A percentile compares a stretch with the other conserved stretches of the same genome.
Evolutionary conservation across 2,797 vertebrate genomes (phyloP).

Genomic region (Poeciliopsis turneri): DNA sequence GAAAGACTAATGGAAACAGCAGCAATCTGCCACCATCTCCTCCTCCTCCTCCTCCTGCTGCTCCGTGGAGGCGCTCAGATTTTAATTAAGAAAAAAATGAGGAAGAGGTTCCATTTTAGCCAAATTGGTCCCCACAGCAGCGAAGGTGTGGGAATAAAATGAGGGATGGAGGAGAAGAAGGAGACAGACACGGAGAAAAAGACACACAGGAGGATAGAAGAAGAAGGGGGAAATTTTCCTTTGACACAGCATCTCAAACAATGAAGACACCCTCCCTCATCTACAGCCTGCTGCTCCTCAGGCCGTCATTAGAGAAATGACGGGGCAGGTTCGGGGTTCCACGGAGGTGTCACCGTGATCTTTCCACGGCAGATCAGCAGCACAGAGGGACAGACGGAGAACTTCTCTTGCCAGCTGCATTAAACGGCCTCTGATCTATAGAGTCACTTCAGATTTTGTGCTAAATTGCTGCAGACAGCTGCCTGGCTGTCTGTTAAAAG

Average conservation of each 20-base stretch:
- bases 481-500: slow-evolving; percentile 85
- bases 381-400: slow-evolving; percentile 65
- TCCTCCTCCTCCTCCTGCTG: slow-evolving; percentile 44
- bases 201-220: slow-evolving; percentile 62
- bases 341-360: slow-evolving; percentile 72
- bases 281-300: slow-evolving; percentile 22
- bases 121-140: slow-evolving; percentile 84
- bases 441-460: slow-evolving; percentile 75
- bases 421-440: slow-evolving; percentile 71
- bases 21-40: slow-evolving; percentile 66
- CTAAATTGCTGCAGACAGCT: slow-evolving; percentile 77
- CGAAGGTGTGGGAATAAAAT: slow-evolving; percentile 76
- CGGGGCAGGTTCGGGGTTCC: slow-evolving; percentile 64
- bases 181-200: slow-evolving; percentile 67
- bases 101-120: slow-evolving; percentile 85
- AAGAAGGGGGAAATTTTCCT: slow-evolving; percentile 48
- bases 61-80: slow-evolving; percentile 78
- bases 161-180: slow-evolving; percentile 69
- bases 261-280: slow-evolving; percentile 56
- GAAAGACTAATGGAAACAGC: slow-evolving; percentile 80
- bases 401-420: slow-evolving; percentile 58
- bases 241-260: slow-evolving; percentile 70
- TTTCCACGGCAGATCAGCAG: slow-evolving; percentile 55
- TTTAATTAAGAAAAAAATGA: slow-evolving; percentile 89
- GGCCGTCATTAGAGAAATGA: slow-evolving; percentile 71